Percentiles rank a stretch among this genome's conserved stretches.
Conservation (phyloP, 1,140 invertebrate genomes). For the Drosophila suzukii region DNA sequence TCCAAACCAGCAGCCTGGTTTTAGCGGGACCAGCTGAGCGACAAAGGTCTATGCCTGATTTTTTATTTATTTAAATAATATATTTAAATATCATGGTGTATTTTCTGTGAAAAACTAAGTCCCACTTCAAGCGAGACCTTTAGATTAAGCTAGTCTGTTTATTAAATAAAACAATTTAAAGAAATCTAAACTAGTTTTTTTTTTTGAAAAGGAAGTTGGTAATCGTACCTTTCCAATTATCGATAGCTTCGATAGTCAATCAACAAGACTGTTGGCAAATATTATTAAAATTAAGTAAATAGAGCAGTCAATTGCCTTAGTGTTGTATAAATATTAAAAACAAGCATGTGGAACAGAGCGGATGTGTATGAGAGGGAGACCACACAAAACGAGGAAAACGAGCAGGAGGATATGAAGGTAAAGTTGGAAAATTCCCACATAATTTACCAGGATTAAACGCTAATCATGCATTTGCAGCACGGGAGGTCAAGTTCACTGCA, state of each 20-base stretch:
- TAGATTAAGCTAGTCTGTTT: not conserved
- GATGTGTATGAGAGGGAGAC: not conserved
- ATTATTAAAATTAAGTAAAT: not conserved
- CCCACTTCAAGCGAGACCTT: not conserved
- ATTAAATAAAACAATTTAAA: not conserved
- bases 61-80: slow-evolving; percentile 25
- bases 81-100: not conserved
- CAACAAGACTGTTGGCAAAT: not conserved
- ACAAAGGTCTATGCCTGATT: not conserved
- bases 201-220: not conserved
- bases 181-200: not conserved
- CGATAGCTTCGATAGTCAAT: not conserved
- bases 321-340: not conserved
- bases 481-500: not conserved
- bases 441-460: not conserved
- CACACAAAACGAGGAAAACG: not conserved
- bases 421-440: no score
- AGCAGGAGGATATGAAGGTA: slow-evolving; percentile 2
- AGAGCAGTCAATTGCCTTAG: no score
- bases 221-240: not conserved
- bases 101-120: no score
- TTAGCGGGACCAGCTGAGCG: slow-evolving; percentile 37
- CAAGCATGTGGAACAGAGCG: not conserved
- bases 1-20: slow-evolving; percentile 22
- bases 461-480: not conserved